Percentiles rank a stretch among this genome's conserved stretches.
Evolutionary conservation across 1,140 invertebrate species (phyloP).

Genomic region (Cotesia typhae): DNA sequence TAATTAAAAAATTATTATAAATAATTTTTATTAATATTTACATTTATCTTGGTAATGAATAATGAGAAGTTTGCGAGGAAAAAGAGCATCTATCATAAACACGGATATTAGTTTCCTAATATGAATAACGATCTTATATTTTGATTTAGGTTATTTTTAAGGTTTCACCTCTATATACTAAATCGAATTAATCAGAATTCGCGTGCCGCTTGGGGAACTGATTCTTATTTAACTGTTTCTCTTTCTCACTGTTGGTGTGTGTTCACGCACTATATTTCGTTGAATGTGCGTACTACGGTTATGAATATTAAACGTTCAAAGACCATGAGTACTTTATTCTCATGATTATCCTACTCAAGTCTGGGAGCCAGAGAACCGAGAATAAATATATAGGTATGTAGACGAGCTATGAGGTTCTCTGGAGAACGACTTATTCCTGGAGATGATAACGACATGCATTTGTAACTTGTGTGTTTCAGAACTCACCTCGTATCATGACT

Average conservation of each 20-base stretch:
- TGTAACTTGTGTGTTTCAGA: constrained; percentile 26
- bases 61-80: too few species aligned
- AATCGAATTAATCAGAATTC: constrained; percentile 35
- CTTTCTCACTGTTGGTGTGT: neutral
- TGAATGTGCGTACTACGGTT: constrained; percentile 37
- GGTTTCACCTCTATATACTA: neutral
- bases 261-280: neutral
- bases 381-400: neutral
- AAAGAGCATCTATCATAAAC: too few species aligned
- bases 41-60: too few species aligned
- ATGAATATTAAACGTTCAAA: constrained; percentile 48
- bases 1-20: too few species aligned
- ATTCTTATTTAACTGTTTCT: neutral
- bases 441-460: constrained; percentile 36
- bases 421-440: constrained; percentile 31
- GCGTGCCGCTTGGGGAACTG: constrained; percentile 26
- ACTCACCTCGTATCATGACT: neutral
- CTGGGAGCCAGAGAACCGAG: constrained; percentile 7
- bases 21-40: too few species aligned
- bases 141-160: neutral
- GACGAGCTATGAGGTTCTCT: constrained; percentile 24
- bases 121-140: neutral
- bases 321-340: constrained; percentile 46
- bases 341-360: constrained; percentile 36
- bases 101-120: neutral